phyloP scores from a whole-genome alignment of 2,797 vertebrate species.

The Anisognathus igniventris region DNA sequence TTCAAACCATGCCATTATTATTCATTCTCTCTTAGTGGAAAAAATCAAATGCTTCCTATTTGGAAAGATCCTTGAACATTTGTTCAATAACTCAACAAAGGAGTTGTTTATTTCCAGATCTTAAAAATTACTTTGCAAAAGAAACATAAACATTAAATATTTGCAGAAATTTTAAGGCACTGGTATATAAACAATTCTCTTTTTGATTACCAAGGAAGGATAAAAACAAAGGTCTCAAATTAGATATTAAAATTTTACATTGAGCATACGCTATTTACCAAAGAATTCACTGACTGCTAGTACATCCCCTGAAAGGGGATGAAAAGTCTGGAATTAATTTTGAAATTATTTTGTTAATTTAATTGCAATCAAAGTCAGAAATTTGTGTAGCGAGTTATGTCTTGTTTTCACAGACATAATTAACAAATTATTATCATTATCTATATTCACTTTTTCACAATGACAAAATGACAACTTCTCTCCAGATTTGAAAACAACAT shows the following conservation, averaged over 20 bases:
- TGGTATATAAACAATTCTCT: neutral
- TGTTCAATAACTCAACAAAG: neutral
- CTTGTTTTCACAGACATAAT: neutral
- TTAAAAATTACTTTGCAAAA: neutral
- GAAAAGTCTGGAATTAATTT: neutral
- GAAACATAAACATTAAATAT: neutral
- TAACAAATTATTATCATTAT: neutral
- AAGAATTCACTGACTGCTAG: neutral
- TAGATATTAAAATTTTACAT: neutral
- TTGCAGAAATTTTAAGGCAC: neutral
- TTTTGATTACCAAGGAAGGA: neutral
- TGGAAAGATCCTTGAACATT: neutral
- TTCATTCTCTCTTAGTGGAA: neutral
- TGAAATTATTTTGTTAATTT: neutral
- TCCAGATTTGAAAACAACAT: neutral
- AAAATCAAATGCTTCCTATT: neutral
- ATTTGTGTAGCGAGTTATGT: neutral
- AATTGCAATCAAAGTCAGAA: neutral
- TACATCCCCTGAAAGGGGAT: neutral
- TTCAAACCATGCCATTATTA: neutral
- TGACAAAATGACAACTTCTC: neutral
- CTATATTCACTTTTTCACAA: neutral
- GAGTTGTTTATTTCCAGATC: neutral
- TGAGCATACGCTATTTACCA: neutral
- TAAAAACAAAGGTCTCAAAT: neutral